Base-by-base conservation (phyloP, 2,888 invertebrate genomes). In the Drosophila emarginata region DNA sequence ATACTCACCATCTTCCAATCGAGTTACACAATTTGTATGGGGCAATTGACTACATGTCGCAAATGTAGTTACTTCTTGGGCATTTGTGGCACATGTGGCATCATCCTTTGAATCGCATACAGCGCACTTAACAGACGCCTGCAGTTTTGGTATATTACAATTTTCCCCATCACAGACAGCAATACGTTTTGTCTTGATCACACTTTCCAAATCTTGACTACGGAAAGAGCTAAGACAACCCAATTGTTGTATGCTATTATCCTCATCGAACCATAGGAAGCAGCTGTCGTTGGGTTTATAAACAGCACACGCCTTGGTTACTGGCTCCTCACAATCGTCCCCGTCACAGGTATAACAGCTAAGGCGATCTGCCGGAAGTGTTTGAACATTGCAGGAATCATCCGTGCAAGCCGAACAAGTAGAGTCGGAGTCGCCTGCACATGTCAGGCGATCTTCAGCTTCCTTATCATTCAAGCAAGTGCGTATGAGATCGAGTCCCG, bases 391-490 rank as follows among this genome's bases (percentile, higher is more conserved):
- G 66, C 91, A 91, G 2, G 66, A 78, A 2, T 52, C 67, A 0
- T 61, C 81, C 0, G 61, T 57, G 64, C 91, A 91, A 51, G 88
- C 67, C 4, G 67, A 65, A 58, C 91, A 91, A 1, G 60, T 68
- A 5, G 60, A 15, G 37, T 88, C 87, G 0, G n/a, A 53, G 2
- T 76, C 80, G 0, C 12, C n/a, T 0, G 40, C 4, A 18, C 91
- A 91, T 3, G 0, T 64, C 0, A n/a, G 11, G 11, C 86, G 91
- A 65, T 88, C 90, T 0, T 32, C 18, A 0, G 51, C 15, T 64
- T 91, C 91, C 64, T 91, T 91, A 54, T 91, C 91, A 32, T 90
- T 84, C 26, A 89, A 59, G 23, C 91, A 91, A 5, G 88, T 89
- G 51, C 91, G 89, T 14, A 89, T 88, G 0, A 91, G 58, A 11